Base-by-base conservation (phyloP, 2,113 vertebrate genomes). In the Uropsilus gracilis region DNA sequence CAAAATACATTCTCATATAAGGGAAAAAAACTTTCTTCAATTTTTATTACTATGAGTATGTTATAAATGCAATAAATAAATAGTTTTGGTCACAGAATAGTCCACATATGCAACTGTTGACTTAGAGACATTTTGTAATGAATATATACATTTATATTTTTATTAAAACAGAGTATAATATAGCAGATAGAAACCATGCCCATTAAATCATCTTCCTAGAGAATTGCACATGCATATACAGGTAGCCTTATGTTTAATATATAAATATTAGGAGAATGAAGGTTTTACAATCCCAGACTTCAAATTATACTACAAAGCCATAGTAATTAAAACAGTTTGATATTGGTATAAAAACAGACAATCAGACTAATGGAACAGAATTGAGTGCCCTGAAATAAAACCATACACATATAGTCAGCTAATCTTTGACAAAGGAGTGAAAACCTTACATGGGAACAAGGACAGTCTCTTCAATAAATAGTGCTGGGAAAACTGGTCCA, bases 1-100 rank as follows among this genome's bases (percentile, higher is more conserved):
- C 13, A 91, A 66, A 14, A 1, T n/a, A n/a, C 66, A 11, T 0
- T 53, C 78, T 95, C 2, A 0, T 85, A 8, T 53, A 64, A 84
- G 42, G 10, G 2, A 53, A n/a, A 73, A 73, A 91, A 71, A 18
- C 46, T 96, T 94, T 86, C 87, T 95, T 93, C 44, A 78, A 1
- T 50, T 1, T 0, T 88, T 14, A 80, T 95, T 90, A 81, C 6
- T 94, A 20, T 96, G 77, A 34, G 32, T 82, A 39, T 18, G 48
- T n/a, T 34, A 61, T 8, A 39, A 92, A 95, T 94, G n/a, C 44
- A 90, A 55, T 73, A 88, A 84, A n/a, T 34, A 80, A 11, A 73
- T 48, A 59, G 46, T 32, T 63, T 71, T 72, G 28, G 42, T 69
- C 91, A 96, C 55, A 71, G 68, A 18, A 20, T 37, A 68, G 78